phyloP scores from a whole-genome alignment of 2,113 vertebrate genomes.

The Ictidomys tridecemlineatus region DNA sequence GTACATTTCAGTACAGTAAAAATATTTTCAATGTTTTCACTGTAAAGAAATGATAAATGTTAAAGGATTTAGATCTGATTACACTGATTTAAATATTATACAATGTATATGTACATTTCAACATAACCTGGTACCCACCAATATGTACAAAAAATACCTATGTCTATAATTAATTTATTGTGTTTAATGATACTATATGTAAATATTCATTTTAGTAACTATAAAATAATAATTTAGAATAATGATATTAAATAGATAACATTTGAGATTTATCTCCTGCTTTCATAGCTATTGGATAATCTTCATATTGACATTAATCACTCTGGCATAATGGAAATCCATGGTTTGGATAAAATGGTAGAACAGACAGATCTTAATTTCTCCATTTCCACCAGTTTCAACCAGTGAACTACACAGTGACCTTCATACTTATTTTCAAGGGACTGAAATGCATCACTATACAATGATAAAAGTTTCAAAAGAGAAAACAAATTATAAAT shows the following conservation, averaged over 20 bases:
- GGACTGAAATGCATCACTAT: neutral
- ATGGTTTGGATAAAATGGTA: neutral
- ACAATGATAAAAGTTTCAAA: neutral
- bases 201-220: neutral
- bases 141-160: neutral
- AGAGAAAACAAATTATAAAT: neutral
- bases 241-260: neutral
- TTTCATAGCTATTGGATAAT: neutral
- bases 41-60: neutral
- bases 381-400: conserved; percentile 9
- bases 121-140: neutral
- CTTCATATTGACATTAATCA: neutral
- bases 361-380: conserved; percentile 14
- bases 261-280: neutral
- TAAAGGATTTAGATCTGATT: neutral
- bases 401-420: neutral
- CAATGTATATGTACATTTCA: neutral
- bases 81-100: neutral
- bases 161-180: neutral
- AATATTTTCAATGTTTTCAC: neutral
- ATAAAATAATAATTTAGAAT: neutral
- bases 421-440: neutral
- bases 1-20: neutral
- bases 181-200: neutral
- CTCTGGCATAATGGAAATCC: neutral